Conservation (phyloP, 2,113 vertebrate genomes). For the Oostethus manadensis region DNA sequence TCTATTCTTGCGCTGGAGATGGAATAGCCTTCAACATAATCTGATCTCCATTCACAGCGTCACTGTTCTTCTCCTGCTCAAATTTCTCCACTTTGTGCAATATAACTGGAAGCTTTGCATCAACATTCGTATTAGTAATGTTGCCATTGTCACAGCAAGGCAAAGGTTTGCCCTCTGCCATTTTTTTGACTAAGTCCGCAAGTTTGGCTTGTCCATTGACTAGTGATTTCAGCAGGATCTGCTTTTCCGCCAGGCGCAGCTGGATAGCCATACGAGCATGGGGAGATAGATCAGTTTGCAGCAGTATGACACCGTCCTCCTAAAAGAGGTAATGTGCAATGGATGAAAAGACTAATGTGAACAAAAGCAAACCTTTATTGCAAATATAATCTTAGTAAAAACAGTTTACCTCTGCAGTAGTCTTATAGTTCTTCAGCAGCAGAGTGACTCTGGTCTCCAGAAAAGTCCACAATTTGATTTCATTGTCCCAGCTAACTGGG, state of each 20-base stretch:
- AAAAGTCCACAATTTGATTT: constrained; percentile 96
- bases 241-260: constrained; percentile 89
- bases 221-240: constrained; percentile 85
- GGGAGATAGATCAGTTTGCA: constrained; percentile 75
- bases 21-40: constrained; percentile 48
- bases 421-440: constrained; percentile 93
- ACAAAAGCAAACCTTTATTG: not conserved
- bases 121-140: constrained; percentile 75
- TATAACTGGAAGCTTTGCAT: constrained; percentile 84
- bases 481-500: constrained; percentile 96
- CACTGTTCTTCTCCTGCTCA: constrained; percentile 52
- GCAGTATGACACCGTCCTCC: constrained; percentile 82
- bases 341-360: not conserved
- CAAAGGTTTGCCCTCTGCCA: constrained; percentile 73
- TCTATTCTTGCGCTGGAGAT: constrained; percentile 6
- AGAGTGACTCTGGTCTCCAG: constrained; percentile 91
- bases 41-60: constrained; percentile 76
- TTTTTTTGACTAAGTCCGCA: constrained; percentile 76
- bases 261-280: constrained; percentile 82
- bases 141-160: constrained; percentile 84
- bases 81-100: constrained; percentile 76
- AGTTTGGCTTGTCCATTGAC: constrained; percentile 76
- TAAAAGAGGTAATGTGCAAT: constrained; percentile 35
- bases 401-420: constrained; percentile 64
- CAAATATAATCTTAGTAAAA: not conserved